phyloP scores from a whole-genome alignment of 2,113 vertebrate species.

The Pungitius pungitius region DNA sequence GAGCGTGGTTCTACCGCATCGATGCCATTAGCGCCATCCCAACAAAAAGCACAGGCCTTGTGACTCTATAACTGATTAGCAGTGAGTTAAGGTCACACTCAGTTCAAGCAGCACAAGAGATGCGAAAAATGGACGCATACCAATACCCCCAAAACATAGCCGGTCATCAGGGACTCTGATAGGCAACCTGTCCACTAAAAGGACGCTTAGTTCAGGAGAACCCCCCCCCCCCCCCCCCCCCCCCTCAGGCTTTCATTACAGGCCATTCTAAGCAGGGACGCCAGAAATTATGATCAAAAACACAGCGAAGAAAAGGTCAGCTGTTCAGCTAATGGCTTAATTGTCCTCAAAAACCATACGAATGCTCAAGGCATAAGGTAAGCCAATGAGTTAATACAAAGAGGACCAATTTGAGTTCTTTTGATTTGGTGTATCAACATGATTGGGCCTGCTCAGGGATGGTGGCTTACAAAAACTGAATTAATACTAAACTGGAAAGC shows the following conservation, averaged over 20 bases:
- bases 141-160: constrained; percentile 32
- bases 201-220: constrained; percentile 24
- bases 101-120: constrained; percentile 68
- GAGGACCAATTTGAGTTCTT: constrained; percentile 1
- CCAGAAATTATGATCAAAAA: constrained; percentile 23
- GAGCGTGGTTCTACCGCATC: constrained; percentile 53
- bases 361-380: constrained; percentile 8
- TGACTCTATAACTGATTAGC: constrained; percentile 66
- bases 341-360: constrained; percentile 23
- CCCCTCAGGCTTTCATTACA: constrained; percentile 33
- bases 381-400: constrained; percentile 20
- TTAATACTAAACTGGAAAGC: neutral
- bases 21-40: constrained; percentile 60
- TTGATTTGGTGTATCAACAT: constrained; percentile 24
- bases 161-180: constrained; percentile 7
- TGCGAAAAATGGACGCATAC: constrained; percentile 62
- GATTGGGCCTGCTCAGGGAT: neutral
- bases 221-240: too few species aligned
- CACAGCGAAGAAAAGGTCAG: constrained; percentile 28
- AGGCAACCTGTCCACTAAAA: constrained; percentile 32
- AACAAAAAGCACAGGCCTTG: constrained; percentile 47
- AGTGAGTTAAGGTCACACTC: constrained; percentile 58
- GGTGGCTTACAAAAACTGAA: neutral
- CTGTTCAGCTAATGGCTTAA: constrained; percentile 47
- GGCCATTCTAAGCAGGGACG: neutral